These are phyloP conservation scores for Notolepis coatsorum DNA, from an alignment of 2,797 vertebrate genomes.

Conservation along the genomic window DNA sequence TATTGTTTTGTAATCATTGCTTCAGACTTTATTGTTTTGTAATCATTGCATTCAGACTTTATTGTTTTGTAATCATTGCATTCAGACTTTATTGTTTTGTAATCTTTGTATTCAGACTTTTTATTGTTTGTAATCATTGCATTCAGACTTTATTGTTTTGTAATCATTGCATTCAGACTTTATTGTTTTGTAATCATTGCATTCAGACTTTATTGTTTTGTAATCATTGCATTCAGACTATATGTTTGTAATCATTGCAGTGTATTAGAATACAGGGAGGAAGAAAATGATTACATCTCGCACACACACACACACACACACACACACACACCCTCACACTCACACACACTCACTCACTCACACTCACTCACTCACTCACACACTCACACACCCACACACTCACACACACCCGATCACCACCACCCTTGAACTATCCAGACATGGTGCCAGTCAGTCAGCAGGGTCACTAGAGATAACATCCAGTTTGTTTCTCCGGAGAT, in stretches of 20 bases:
- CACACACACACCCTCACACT: background rate
- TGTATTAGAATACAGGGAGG: background rate
- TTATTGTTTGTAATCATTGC: no score
- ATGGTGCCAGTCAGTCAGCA: background rate
- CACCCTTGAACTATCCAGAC: background rate
- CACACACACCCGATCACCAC: background rate
- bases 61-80: no score
- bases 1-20: slow-evolving; percentile 3
- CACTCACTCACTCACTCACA: background rate
- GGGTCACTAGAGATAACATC: background rate
- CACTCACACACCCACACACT: background rate
- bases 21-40: no score
- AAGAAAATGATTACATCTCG: background rate
- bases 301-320: background rate
- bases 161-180: no score
- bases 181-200: slow-evolving; percentile 3
- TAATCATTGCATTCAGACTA: no score
- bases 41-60: no score
- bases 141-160: no score
- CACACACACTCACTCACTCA: background rate
- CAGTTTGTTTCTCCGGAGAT: no score
- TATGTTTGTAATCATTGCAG: background rate
- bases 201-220: no score
- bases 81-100: no score
- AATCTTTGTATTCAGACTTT: no score